Base-by-base conservation (phyloP, 1,140 invertebrate species). In the Micrasema longulum region DNA sequence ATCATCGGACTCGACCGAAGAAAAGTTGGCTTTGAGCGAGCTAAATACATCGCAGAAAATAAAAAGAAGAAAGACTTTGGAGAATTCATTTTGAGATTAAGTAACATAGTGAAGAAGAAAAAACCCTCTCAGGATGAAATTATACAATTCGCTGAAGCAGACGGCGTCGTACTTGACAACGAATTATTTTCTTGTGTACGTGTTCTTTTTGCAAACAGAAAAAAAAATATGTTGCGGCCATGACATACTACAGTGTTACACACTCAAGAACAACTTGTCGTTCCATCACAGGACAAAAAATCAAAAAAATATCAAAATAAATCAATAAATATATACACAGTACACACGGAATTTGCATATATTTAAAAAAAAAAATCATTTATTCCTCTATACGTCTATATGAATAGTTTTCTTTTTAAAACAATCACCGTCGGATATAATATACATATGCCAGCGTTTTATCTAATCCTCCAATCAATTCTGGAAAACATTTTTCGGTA, bases 41-140 rank as follows among this genome's bases (percentile, higher is more conserved):
- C 82, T 9, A 83, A 78, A 69, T 83, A 80, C 31, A 78, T 86
- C 68, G 76, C 79, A 3, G 86, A 86, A 62, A 83, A 75, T 31
- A 82, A 81, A 43, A 84, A 78, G 50, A 73, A 55, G 6, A 77
- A 76, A 57, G 78, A 86, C 67, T 87, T 87, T 75, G 84, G 84
- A 20, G n/a, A 71, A 35, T 62, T 75, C 57, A n/a, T 45, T 71
- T 69, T 64, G 11, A 66, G 57, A 65, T 71, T 72, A 52, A 43
- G 72, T 69, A 7, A 74, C 65, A 78, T 79, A 20, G 69, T 78
- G 73, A 64, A 38, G n/a, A 63, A 63, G 41, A 63, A 63, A 64
- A 43, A 64, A 78, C 47, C 77, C 47, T 76, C 78, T 67, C 22
- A 48, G 79, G 80, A 55, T 45, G 74, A 76, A 22, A 85, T 87